phyloP scores from a whole-genome alignment of 2,797 vertebrate genomes.

The Pagetopsis macropterus region DNA sequence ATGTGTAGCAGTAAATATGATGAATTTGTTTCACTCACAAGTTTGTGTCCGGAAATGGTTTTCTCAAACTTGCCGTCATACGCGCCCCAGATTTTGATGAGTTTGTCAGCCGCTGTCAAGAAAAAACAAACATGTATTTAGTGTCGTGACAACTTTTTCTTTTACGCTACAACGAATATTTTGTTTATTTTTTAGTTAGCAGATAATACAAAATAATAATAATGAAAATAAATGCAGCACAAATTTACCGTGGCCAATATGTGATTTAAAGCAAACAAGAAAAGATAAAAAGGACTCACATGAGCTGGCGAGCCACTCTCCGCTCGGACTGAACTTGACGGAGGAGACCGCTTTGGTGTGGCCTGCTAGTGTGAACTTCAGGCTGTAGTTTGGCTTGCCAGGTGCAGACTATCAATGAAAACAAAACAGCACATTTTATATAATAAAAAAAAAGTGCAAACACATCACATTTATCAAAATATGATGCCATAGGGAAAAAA shows the following conservation, averaged over 20 bases:
- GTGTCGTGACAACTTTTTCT: background rate
- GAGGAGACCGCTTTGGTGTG: slow-evolving; percentile 99
- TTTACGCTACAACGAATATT: background rate
- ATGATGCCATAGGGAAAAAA: background rate
- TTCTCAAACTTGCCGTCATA: slow-evolving; percentile 99
- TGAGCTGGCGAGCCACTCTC: slow-evolving; percentile 98
- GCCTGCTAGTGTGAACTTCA: slow-evolving; percentile 97
- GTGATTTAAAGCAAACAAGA: background rate
- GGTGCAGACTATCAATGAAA: slow-evolving; percentile 88
- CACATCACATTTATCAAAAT: background rate
- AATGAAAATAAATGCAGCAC: background rate
- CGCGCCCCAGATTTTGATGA: slow-evolving; percentile 99
- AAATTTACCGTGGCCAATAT: background rate
- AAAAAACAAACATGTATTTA: background rate
- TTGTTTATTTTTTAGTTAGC: background rate
- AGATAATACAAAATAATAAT: background rate
- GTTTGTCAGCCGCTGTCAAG: slow-evolving; percentile 93
- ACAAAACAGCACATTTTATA: background rate
- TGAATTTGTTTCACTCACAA: slow-evolving; percentile 84
- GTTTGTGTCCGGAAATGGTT: slow-evolving; percentile 97
- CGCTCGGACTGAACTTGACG: slow-evolving; percentile 97
- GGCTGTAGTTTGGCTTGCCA: slow-evolving; percentile 95
- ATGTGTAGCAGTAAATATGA: background rate
- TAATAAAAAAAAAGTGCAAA: background rate
- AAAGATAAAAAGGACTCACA: slow-evolving; percentile 79